phyloP scores from a whole-genome alignment of 2,113 vertebrate species.

The Argyrosomus japonicus region DNA sequence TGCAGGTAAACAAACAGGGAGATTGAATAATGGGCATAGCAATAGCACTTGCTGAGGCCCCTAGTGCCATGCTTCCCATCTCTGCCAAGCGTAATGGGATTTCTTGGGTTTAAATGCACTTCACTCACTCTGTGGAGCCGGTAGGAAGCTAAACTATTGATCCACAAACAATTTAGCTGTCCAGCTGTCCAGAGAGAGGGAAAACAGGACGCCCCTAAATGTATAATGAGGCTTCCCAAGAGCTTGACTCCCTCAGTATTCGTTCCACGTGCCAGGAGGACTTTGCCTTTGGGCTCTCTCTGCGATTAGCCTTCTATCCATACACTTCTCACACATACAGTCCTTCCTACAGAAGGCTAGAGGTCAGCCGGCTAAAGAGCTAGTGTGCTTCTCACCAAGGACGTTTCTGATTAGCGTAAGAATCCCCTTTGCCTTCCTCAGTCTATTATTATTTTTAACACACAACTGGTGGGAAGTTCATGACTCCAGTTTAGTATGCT shows the following conservation, averaged over 20 bases:
- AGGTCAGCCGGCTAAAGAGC: conserved; percentile 46
- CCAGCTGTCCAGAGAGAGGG: conserved; percentile 72
- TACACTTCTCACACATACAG: conserved; percentile 46
- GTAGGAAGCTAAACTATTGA: conserved; percentile 83
- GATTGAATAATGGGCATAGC: conserved; percentile 67
- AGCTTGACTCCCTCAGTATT: conserved; percentile 68
- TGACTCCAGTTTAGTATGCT: conserved; percentile 19
- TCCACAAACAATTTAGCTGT: conserved; percentile 82
- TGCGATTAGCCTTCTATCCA: conserved; percentile 42
- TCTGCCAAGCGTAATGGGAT: conserved; percentile 82
- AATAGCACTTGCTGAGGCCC: conserved; percentile 58
- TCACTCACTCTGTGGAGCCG: conserved; percentile 69
- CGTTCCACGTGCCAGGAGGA: conserved; percentile 61
- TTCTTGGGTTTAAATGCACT: conserved; percentile 80
- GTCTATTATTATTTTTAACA: conserved; percentile 36
- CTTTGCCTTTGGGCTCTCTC: conserved; percentile 60
- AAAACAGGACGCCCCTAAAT: conserved; percentile 77
- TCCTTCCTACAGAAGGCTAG: conserved; percentile 29
- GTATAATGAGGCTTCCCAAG: conserved; percentile 76
- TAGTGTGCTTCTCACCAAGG: conserved; percentile 44
- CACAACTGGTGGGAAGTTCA: conserved; percentile 18
- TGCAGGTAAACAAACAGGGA: conserved; percentile 66
- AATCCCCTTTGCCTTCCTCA: conserved; percentile 28
- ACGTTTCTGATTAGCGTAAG: conserved; percentile 44
- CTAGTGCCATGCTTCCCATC: conserved; percentile 69